These are phyloP conservation scores for Trigoniulus corallinus DNA, from an alignment of 1,140 invertebrate genomes.

Conservation along the genomic window DNA sequence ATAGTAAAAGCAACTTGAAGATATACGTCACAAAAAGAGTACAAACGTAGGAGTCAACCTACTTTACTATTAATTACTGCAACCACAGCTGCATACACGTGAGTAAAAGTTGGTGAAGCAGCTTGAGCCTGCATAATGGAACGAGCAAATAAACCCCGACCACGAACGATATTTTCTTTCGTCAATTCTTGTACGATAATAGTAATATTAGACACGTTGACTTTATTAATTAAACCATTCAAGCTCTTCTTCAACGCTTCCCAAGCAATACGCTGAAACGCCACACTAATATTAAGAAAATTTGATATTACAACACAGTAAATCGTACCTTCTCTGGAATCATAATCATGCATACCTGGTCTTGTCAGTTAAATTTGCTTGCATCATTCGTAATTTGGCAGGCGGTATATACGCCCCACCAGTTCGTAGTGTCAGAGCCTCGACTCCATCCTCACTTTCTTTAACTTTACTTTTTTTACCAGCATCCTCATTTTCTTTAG, in stretches of 20 bases:
- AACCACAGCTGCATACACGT: slow-evolving; percentile 89
- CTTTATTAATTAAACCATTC: slow-evolving; percentile 95
- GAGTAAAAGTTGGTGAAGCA: slow-evolving; percentile 90
- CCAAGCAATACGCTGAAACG: slow-evolving; percentile 94
- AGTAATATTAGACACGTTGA: slow-evolving; percentile 88
- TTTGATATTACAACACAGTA: neutral
- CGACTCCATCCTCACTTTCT: slow-evolving; percentile 40
- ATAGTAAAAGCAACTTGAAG: no score
- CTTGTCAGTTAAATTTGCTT: slow-evolving; percentile 86
- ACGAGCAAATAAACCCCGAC: slow-evolving; percentile 67
- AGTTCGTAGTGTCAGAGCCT: slow-evolving; percentile 64
- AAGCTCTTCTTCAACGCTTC: slow-evolving; percentile 99
- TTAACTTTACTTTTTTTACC: neutral
- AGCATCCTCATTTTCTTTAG: neutral
- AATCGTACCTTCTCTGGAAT: neutral
- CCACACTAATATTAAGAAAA: slow-evolving; percentile 37
- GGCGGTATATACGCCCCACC: slow-evolving; percentile 98
- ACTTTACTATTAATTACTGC: slow-evolving; percentile 88
- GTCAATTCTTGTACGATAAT: slow-evolving; percentile 82
- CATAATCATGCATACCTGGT: slow-evolving; percentile 28
- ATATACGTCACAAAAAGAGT: slow-evolving; percentile 3
- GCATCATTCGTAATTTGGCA: slow-evolving; percentile 83
- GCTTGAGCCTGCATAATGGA: slow-evolving; percentile 94
- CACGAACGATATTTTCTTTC: slow-evolving; percentile 88
- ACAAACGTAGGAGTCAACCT: slow-evolving; percentile 10